Conservation (phyloP, 2,888 invertebrate genomes). For the Esperia sulphurella region DNA sequence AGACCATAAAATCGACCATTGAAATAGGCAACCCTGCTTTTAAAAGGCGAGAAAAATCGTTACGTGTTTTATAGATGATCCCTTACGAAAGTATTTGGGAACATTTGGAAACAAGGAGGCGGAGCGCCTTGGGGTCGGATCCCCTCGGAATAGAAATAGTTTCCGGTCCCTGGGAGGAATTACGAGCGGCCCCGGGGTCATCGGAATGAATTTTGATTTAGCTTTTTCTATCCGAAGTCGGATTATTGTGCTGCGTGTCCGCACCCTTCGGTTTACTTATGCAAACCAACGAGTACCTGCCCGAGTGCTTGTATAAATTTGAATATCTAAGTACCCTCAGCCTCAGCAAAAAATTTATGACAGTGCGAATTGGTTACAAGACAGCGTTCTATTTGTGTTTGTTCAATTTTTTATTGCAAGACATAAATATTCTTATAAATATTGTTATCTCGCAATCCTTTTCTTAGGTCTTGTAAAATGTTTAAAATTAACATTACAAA, state of each 20-base stretch:
- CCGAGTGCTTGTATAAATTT: slow-evolving; percentile 47
- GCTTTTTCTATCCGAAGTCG: slow-evolving; percentile 57
- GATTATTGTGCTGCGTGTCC: slow-evolving; percentile 49
- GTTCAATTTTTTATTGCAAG: no score
- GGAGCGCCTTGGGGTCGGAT: slow-evolving; percentile 45
- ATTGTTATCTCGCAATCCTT: no score
- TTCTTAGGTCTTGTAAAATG: no score
- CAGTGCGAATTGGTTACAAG: slow-evolving; percentile 40
- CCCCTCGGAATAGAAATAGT: slow-evolving; percentile 71
- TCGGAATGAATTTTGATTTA: slow-evolving; percentile 72
- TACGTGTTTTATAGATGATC: not conserved
- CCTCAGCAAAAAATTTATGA: slow-evolving; percentile 40
- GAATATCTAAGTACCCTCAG: slow-evolving; percentile 41
- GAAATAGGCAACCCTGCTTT: not conserved
- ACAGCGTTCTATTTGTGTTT: not conserved
- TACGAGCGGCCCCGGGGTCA: slow-evolving; percentile 57
- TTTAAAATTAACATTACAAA: no score
- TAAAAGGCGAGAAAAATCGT: not conserved
- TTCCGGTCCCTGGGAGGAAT: slow-evolving; percentile 55
- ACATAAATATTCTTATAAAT: no score
- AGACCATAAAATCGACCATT: no score
- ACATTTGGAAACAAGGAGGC: slow-evolving; percentile 43
- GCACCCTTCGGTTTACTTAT: slow-evolving; percentile 45
- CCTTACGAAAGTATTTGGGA: slow-evolving; percentile 42
- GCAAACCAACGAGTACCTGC: slow-evolving; percentile 47